Percentiles rank a stretch among this genome's conserved stretches.
Conservation (phyloP, 2,113 vertebrate genomes). For the Prinia subflava region DNA sequence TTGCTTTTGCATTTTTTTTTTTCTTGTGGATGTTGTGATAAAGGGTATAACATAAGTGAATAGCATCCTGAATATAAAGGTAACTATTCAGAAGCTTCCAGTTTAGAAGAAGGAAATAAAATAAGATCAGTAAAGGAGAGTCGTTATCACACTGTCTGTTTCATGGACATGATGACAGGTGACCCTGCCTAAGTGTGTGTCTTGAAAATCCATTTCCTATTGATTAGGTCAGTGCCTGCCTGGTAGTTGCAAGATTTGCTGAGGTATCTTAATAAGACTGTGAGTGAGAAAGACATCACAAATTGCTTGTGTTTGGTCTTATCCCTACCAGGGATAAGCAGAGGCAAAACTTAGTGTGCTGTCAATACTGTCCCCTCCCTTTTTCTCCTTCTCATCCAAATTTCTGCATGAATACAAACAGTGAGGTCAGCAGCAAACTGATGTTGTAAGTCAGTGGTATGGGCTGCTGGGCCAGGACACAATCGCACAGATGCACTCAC, state of each 20-base stretch:
- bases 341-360: not conserved
- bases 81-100: not conserved
- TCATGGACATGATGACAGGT: not conserved
- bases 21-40: not conserved
- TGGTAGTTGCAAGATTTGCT: not conserved
- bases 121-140: not conserved
- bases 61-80: not conserved
- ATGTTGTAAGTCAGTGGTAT: not conserved
- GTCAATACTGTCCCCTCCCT: not conserved
- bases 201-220: conserved; percentile 17
- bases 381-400: not conserved
- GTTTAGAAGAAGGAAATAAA: not conserved
- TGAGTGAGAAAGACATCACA: not conserved
- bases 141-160: not conserved
- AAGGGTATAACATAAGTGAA: not conserved
- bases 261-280: not conserved
- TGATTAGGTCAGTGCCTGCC: not conserved
- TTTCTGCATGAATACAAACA: not conserved
- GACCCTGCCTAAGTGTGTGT: not conserved
- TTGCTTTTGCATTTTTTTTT: not conserved
- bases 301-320: not conserved
- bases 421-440: not conserved
- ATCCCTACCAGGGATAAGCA: not conserved
- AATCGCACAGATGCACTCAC: not conserved
- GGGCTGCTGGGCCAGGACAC: not conserved